Percentiles rank a stretch among this genome's conserved stretches.
Evolutionary conservation across 2,888 invertebrate genomes (phyloP).

Genomic region (Carcina quercana): DNA sequence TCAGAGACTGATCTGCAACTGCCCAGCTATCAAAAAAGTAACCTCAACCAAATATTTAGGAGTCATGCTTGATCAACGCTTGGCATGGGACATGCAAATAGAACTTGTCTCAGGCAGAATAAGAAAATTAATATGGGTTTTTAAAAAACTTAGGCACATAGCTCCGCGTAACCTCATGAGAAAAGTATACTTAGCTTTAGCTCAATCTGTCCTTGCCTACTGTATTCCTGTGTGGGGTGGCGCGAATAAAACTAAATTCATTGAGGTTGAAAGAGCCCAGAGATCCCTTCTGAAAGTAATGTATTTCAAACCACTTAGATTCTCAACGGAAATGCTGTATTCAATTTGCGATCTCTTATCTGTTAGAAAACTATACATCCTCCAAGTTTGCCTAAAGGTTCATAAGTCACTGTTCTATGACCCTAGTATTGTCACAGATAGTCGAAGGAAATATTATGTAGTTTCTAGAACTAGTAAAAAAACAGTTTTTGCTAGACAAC

Average conservation of each 20-base stretch:
- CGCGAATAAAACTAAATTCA: slow-evolving; percentile 5
- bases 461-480: too few species aligned
- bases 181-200: slow-evolving; percentile 6
- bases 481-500: too few species aligned
- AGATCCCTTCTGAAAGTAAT: slow-evolving; percentile 8
- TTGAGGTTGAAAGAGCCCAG: slow-evolving; percentile 10
- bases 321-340: too few species aligned
- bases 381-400: too few species aligned
- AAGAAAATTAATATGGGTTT: slow-evolving; percentile 10
- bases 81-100: slow-evolving; percentile 1
- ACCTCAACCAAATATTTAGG: slow-evolving; percentile 3
- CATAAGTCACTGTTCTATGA: too few species aligned
- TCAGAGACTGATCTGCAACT: background rate
- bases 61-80: slow-evolving; percentile 2
- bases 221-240: slow-evolving; percentile 13
- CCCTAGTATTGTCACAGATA: too few species aligned
- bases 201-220: slow-evolving; percentile 7
- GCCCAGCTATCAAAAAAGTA: slow-evolving; percentile 1
- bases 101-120: background rate
- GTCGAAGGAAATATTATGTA: too few species aligned
- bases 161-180: background rate
- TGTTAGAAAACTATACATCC: too few species aligned
- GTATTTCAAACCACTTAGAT: slow-evolving; percentile 7
- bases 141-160: slow-evolving; percentile 5
- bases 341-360: too few species aligned